phyloP scores from a whole-genome alignment of 2,113 vertebrate genomes.

The Clinocottus analis region DNA sequence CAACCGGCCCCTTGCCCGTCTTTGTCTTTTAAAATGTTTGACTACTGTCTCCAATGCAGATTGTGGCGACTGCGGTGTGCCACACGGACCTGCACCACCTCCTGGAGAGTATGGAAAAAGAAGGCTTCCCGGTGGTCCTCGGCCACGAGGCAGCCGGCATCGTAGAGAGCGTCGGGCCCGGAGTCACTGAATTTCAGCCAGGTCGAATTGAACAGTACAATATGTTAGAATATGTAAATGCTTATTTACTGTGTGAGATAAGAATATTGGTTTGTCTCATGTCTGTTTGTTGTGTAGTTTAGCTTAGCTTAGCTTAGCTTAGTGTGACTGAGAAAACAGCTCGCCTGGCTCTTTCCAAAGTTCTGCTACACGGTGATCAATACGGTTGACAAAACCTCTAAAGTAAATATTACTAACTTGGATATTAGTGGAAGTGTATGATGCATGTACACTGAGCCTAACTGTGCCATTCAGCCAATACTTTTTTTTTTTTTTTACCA shows the following conservation, averaged over 20 bases:
- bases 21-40: background rate
- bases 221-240: background rate
- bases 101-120: conserved; percentile 66
- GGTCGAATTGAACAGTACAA: conserved; percentile 59
- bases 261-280: background rate
- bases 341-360: background rate
- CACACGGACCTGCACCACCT: conserved; percentile 82
- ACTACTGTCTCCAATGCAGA: conserved; percentile 69
- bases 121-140: conserved; percentile 83
- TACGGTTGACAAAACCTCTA: background rate
- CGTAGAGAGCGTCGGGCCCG: conserved; percentile 88
- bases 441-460: background rate
- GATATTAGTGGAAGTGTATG: background rate
- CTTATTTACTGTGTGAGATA: background rate
- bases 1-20: background rate
- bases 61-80: conserved; percentile 88
- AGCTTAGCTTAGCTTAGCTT: background rate
- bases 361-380: background rate
- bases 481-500: too few relatives aligned
- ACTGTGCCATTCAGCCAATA: background rate
- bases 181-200: conserved; percentile 86
- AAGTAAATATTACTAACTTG: background rate
- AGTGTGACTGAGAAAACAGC: background rate
- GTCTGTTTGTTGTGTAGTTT: background rate
- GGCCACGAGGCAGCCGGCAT: conserved; percentile 89